Percentiles rank a stretch among this genome's conserved stretches.
Conservation (phyloP, 2,888 invertebrate species). For the Eledone cirrhosa region DNA sequence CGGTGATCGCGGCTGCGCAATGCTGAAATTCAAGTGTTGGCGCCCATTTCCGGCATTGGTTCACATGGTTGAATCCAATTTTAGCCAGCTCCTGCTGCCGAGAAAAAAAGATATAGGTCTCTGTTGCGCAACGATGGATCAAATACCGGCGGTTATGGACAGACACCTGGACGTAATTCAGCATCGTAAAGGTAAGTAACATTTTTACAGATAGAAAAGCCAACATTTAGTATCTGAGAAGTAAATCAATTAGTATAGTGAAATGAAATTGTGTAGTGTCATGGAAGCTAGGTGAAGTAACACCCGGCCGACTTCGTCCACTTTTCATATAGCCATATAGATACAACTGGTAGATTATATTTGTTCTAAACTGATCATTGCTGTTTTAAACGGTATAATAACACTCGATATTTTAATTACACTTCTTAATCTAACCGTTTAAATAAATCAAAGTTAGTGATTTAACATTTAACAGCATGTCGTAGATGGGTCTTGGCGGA, state of each 20-base stretch:
- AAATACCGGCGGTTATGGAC: conserved; percentile 60
- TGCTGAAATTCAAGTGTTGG: conserved; percentile 24
- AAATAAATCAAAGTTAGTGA: too few relatives aligned
- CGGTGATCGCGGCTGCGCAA: conserved; percentile 8
- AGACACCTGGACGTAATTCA: conserved; percentile 59
- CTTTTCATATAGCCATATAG: too few relatives aligned
- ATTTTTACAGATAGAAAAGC: neutral
- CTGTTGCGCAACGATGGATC: conserved; percentile 57
- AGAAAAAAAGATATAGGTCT: conserved; percentile 39
- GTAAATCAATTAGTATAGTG: neutral
- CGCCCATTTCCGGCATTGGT: conserved; percentile 29
- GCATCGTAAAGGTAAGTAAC: conserved; percentile 50
- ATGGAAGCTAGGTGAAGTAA: too few relatives aligned
- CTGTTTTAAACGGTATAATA: too few relatives aligned
- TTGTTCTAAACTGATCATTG: too few relatives aligned
- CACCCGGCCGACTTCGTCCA: too few relatives aligned
- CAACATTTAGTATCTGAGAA: neutral
- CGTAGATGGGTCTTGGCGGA: neutral
- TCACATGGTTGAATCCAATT: conserved; percentile 24
- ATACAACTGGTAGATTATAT: too few relatives aligned
- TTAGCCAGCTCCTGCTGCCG: conserved; percentile 17
- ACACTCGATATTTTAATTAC: too few relatives aligned
- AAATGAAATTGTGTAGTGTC: too few relatives aligned
- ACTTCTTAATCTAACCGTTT: too few relatives aligned
- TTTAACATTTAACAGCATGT: conserved; percentile 19